Percentiles rank a stretch among this genome's conserved stretches.
phyloP scores from a whole-genome alignment of 2,113 vertebrate species.

The Ovibos moschatus region DNA sequence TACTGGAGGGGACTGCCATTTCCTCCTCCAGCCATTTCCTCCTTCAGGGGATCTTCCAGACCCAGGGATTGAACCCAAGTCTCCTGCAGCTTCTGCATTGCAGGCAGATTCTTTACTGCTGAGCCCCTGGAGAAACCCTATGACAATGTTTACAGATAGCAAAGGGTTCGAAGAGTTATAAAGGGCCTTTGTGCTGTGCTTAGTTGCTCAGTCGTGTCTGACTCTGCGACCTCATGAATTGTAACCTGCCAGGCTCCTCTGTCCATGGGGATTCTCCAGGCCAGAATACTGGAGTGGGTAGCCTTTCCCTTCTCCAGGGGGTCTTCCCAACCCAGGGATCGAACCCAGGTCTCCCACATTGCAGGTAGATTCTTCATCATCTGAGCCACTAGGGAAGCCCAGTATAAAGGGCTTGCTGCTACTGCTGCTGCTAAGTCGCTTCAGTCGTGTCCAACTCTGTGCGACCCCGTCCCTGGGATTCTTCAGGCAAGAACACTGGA shows the following conservation, averaged over 20 bases:
- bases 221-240: background rate
- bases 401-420: too few species aligned
- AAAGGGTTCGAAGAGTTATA: background rate
- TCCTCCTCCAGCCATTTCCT: background rate
- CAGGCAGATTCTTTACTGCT: background rate
- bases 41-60: background rate
- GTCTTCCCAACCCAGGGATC: background rate
- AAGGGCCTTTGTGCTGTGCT: background rate
- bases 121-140: background rate
- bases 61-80: background rate
- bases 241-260: background rate
- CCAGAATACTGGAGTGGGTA: background rate
- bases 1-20: background rate
- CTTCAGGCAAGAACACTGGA: background rate
- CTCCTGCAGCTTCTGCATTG: background rate
- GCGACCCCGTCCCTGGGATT: background rate
- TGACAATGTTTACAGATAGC: background rate
- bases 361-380: background rate
- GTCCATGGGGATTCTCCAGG: background rate
- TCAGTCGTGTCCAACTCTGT: background rate
- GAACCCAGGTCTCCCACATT: background rate
- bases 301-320: background rate
- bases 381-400: background rate
- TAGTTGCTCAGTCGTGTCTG: background rate
- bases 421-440: background rate